These are phyloP conservation scores for Melinopterus prodromus DNA, from an alignment of 2,888 invertebrate species.

Conservation along the genomic window DNA sequence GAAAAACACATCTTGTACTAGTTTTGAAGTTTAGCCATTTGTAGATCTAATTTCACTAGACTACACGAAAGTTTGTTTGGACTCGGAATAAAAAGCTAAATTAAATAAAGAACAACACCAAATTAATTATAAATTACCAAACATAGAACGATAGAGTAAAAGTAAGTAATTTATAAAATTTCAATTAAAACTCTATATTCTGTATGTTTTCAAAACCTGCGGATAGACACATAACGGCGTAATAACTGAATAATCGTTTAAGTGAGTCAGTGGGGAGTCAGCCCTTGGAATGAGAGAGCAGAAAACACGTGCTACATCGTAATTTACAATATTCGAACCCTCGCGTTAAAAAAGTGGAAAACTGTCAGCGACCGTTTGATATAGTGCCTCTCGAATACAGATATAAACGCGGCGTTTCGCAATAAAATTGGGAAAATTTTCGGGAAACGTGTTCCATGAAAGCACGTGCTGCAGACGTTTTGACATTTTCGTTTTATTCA, in stretches of 20 bases:
- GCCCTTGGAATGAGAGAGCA: neutral
- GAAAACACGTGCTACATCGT: constrained; percentile 4
- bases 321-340: constrained; percentile 4
- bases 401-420: neutral
- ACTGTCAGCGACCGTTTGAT: neutral
- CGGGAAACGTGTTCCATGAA: neutral
- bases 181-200: neutral
- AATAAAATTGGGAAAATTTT: constrained; percentile 4
- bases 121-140: too few relatives aligned
- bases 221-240: neutral
- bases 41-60: too few relatives aligned
- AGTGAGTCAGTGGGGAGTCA: neutral
- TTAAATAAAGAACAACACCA: too few relatives aligned
- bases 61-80: too few relatives aligned
- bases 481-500: neutral
- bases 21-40: too few relatives aligned
- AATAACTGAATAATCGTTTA: neutral
- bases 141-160: too few relatives aligned
- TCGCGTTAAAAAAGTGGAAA: neutral
- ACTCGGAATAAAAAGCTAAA: too few relatives aligned
- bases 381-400: constrained; percentile 4
- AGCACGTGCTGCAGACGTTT: neutral
- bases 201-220: neutral
- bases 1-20: too few relatives aligned
- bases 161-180: too few relatives aligned